Base-by-base conservation (phyloP, 2,888 invertebrate genomes). In the Cistogaster globosa region DNA sequence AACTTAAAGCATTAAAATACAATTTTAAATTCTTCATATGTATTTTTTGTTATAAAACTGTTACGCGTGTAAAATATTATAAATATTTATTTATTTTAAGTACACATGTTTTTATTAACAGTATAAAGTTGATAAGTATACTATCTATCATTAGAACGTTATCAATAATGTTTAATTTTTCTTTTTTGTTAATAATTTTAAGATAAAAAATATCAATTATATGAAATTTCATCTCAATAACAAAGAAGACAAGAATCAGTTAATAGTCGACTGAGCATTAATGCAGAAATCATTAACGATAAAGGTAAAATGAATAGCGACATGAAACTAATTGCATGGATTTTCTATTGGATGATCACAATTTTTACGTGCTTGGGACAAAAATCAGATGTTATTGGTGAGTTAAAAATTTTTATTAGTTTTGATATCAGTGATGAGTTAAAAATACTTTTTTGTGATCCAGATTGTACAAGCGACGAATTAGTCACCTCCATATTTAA, bases 401-500 rank as follows among this genome's bases (percentile, higher is more conserved):
- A 78, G 65, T 51, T 36, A 26, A 58, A n/a, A 42, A 65, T 65
- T 65, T 16, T 2, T 26, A 32, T 1, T 16, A 26, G 22, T 20
- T 53, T 18, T 42, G 7, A 20, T 11, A n/a, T 12, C 14, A 32
- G 5, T 32, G 1, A 20, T n/a, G 32, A 45, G 8, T 7, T 16
- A 1, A 42, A n/a, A 32, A 18, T n/a, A n/a, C 11, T 32, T 4
- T n/a, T 26, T 26, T 0, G 2, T 18, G 7, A 0, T 3, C 0
- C 36, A 87, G 87, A 87, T 71, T 87, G 87, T 45, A 53, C 69
- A n/a, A 87, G 79, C 74, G 65, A 67, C 16, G 87, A 87, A 16
- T 55, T 84, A 20, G 86, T 87, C 12, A 87, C 86, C 4, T 84
- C 84, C 1, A 65, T 87, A 53, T 86, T 87, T 38, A 87, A 87